A percentile compares a stretch with the other conserved stretches of the same genome.
phyloP scores from a whole-genome alignment of 2,888 invertebrate species.

The Dolomedes plantarius region DNA sequence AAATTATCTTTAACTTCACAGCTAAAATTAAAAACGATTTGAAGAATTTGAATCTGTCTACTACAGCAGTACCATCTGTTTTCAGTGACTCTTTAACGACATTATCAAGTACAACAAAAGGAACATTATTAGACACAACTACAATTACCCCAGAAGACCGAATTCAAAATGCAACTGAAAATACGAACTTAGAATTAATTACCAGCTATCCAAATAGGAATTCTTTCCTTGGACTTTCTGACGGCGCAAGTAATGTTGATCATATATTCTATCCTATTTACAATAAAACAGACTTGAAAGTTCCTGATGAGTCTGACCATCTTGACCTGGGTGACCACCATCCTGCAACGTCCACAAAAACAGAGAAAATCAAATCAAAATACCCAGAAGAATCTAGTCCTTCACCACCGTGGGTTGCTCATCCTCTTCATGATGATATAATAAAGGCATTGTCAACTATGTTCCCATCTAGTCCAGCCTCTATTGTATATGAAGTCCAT shows the following conservation, averaged over 20 bases:
- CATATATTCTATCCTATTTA: not conserved
- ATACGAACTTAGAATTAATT: not conserved
- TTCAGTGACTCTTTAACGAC: not conserved
- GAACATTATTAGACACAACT: not conserved
- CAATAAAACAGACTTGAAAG: not conserved
- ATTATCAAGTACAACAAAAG: not conserved
- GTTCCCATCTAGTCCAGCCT: not conserved
- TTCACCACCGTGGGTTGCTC: not conserved
- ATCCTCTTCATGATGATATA: not conserved
- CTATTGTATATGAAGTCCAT: not conserved
- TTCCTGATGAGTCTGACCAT: not conserved
- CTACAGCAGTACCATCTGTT: not conserved
- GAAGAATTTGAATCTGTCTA: not conserved
- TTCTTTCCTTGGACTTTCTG: not conserved
- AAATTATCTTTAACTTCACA: not conserved
- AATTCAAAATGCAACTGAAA: not conserved
- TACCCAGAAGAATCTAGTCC: not conserved
- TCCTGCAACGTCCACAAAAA: not conserved
- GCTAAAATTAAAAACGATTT: not conserved
- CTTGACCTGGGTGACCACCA: not conserved
- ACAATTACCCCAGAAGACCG: no score
- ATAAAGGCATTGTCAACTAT: not conserved
- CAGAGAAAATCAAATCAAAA: not conserved
- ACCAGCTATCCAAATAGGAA: not conserved
- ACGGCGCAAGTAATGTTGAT: not conserved